These are phyloP conservation scores for Aricia agestis DNA, from an alignment of 1,140 invertebrate genomes.

Conservation along the genomic window DNA sequence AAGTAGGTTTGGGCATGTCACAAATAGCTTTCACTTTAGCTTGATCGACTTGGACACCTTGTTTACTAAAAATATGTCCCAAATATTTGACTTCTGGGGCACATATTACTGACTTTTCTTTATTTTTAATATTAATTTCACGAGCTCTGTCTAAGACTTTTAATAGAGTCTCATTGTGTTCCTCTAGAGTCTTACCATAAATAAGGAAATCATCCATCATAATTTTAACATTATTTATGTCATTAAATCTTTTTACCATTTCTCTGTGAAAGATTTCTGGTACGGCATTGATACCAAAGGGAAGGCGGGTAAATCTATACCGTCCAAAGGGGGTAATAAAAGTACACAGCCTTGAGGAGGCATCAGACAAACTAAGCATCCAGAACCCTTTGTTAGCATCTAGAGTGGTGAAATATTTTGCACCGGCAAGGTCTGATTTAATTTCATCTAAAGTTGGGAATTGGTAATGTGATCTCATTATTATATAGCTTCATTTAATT, in stretches of 20 bases:
- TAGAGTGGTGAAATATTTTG: not conserved
- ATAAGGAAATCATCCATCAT: constrained; percentile 6
- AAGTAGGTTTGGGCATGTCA: not conserved
- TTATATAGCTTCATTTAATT: not conserved
- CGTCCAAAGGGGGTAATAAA: not conserved
- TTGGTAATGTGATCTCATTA: no score
- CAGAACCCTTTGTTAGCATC: not conserved
- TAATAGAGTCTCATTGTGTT: constrained; percentile 16
- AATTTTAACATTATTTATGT: constrained; percentile 2
- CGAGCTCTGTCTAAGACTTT: constrained; percentile 11
- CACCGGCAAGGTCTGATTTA: not conserved
- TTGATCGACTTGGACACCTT: not conserved
- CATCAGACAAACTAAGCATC: not conserved
- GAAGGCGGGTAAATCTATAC: not conserved
- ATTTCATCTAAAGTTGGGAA: not conserved
- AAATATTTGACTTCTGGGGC: constrained; percentile 1
- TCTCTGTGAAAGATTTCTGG: not conserved
- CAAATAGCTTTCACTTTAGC: not conserved
- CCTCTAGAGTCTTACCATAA: not conserved
- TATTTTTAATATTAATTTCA: constrained; percentile 20
- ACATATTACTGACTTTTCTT: constrained; percentile 6
- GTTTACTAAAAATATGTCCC: constrained; percentile 6
- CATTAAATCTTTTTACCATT: not conserved
- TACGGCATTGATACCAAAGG: not conserved
- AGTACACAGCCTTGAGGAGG: not conserved